Evolutionary conservation across 2,888 invertebrate genomes (phyloP).

Genomic region (Drosophila formosana): DNA sequence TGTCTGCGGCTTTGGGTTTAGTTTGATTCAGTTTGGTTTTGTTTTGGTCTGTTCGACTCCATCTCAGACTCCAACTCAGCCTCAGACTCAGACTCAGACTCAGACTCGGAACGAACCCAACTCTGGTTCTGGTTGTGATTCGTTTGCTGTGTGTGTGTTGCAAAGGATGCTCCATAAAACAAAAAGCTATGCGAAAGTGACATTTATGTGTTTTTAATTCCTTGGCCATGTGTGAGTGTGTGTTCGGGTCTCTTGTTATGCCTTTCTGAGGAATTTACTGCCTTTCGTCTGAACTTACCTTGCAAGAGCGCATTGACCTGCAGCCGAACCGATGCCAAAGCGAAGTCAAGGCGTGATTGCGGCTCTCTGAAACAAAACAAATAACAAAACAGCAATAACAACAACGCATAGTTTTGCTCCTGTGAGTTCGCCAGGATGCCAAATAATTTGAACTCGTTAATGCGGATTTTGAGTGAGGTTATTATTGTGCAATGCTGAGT

Average conservation of each 20-base stretch:
- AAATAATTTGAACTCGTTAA: constrained; percentile 2
- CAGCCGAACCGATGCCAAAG: constrained; percentile 15
- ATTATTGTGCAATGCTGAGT: neutral
- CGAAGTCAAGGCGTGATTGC: constrained; percentile 3
- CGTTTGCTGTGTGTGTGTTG: constrained; percentile 11
- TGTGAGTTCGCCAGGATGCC: neutral
- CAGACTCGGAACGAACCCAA: neutral
- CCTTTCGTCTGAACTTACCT: constrained; percentile 64
- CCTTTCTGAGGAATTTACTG: constrained; percentile 62
- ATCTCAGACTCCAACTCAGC: constrained; percentile 23
- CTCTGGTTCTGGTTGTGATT: constrained; percentile 13
- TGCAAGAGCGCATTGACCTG: constrained; percentile 74
- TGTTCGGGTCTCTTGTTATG: constrained; percentile 45
- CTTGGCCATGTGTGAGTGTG: constrained; percentile 28
- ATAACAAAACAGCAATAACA: constrained; percentile 6
- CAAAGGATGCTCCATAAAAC: constrained; percentile 74
- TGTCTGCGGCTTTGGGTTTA: constrained; percentile 61
- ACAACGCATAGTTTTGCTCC: constrained; percentile 32
- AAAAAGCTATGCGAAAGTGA: constrained; percentile 76
- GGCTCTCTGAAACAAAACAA: constrained; percentile 6
- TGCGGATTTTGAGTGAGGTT: neutral
- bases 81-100: constrained; percentile 4
- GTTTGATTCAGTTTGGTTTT: constrained; percentile 31
- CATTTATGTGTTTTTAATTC: constrained; percentile 80
- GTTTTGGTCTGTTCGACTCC: constrained; percentile 33